These are phyloP conservation scores for Potorous gilbertii DNA, from an alignment of 2,797 vertebrate genomes.

Conservation along the genomic window DNA sequence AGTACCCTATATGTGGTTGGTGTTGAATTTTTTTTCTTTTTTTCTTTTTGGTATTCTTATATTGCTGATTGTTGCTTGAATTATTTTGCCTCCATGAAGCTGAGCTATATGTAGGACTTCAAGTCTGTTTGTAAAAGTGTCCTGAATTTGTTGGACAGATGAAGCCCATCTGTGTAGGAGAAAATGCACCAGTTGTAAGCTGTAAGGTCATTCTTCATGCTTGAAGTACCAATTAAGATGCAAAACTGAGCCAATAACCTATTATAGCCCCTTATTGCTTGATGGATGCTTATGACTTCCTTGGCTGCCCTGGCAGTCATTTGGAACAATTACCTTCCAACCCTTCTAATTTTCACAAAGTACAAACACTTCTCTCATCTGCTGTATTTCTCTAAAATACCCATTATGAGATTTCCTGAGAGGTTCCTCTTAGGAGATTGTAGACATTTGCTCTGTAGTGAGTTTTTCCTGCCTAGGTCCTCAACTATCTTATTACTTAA, in stretches of 20 bases:
- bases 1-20: not conserved
- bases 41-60: not conserved
- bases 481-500: not conserved
- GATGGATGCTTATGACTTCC: slow-evolving; percentile 66
- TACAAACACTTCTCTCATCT: slow-evolving; percentile 37
- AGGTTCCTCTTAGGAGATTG: slow-evolving; percentile 11
- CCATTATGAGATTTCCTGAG: slow-evolving; percentile 73
- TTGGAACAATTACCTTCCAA: slow-evolving; percentile 68
- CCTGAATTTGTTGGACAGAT: slow-evolving; percentile 26
- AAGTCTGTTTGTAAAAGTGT: not conserved
- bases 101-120: not conserved
- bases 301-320: slow-evolving; percentile 70
- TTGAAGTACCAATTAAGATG: slow-evolving; percentile 47
- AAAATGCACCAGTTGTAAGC: slow-evolving; percentile 33
- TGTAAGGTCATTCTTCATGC: slow-evolving; percentile 45
- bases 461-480: not conserved
- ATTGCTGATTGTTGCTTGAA: not conserved
- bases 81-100: not conserved
- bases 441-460: not conserved
- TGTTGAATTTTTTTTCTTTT: not conserved
- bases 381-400: slow-evolving; percentile 68
- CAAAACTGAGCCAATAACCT: slow-evolving; percentile 57
- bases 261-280: slow-evolving; percentile 36
- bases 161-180: slow-evolving; percentile 40
- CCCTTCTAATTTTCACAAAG: slow-evolving; percentile 70